phyloP scores from a whole-genome alignment of 2,113 vertebrate genomes.

The Cranoglanis bouderius region DNA sequence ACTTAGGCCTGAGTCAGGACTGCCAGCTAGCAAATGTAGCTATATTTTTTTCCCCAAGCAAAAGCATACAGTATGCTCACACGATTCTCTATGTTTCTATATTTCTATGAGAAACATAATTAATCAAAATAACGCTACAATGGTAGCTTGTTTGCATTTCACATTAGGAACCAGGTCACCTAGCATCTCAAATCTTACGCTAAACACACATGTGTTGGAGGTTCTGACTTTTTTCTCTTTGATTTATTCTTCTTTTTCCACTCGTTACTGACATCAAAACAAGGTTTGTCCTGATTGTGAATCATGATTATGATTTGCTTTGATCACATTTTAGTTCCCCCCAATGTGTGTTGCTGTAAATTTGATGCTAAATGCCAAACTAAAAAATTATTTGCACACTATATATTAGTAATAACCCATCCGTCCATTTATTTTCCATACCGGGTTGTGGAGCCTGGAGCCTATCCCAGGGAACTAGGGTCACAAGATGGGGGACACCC shows the following conservation, averaged over 20 bases:
- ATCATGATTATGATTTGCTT: slow-evolving; percentile 12
- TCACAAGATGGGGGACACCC: too few species aligned
- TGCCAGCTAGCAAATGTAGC: neutral
- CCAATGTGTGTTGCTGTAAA: neutral
- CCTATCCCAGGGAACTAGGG: too few species aligned
- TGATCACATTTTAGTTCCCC: neutral
- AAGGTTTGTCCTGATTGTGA: slow-evolving; percentile 5
- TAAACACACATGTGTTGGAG: neutral
- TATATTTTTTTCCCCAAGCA: neutral
- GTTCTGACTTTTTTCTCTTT: neutral
- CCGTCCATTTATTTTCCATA: too few species aligned
- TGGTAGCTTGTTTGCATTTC: neutral
- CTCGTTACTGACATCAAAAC: neutral
- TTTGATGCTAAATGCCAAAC: neutral
- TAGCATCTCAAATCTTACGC: neutral
- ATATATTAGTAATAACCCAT: too few species aligned
- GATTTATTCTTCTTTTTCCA: neutral
- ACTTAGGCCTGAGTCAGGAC: neutral
- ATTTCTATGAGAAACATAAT: neutral
- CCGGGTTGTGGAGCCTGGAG: too few species aligned
- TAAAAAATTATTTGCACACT: neutral
- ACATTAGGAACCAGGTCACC: neutral
- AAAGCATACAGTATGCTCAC: neutral
- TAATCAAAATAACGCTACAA: neutral
- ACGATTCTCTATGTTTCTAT: neutral